Conservation (phyloP, 2,888 invertebrate species). For the Pseudolycoriella hygida region DNA sequence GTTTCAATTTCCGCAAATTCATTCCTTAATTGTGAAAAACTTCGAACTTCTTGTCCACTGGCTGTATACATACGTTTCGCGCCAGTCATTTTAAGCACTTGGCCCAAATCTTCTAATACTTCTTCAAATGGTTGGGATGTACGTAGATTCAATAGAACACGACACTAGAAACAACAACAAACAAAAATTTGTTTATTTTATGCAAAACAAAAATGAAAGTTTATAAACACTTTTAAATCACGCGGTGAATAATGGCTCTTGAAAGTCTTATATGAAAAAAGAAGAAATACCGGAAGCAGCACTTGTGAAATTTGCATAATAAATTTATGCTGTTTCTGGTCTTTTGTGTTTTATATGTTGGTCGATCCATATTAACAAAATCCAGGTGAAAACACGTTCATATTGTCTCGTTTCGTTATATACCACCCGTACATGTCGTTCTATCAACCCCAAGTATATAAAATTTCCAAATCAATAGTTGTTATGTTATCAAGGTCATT, state of each 20-base stretch:
- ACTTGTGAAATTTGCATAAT: conserved; percentile 1
- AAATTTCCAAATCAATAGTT: too few relatives aligned
- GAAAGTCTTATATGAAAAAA: not conserved
- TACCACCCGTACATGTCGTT: too few relatives aligned
- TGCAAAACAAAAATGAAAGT: not conserved
- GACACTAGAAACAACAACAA: conserved; percentile 40
- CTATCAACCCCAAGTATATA: too few relatives aligned
- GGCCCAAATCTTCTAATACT: conserved; percentile 80
- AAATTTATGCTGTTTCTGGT: not conserved
- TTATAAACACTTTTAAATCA: not conserved
- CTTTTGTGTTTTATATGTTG: not conserved
- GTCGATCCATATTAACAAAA: not conserved
- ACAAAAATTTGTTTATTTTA: not conserved
- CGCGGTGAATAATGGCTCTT: not conserved
- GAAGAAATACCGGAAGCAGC: not conserved
- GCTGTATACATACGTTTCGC: conserved; percentile 85
- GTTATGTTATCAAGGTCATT: too few relatives aligned
- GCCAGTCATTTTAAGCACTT: conserved; percentile 80
- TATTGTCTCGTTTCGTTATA: too few relatives aligned
- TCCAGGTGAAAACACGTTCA: not conserved
- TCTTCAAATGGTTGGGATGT: conserved; percentile 91
- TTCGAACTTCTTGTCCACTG: conserved; percentile 80
- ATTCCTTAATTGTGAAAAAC: conserved; percentile 83
- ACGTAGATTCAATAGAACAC: conserved; percentile 76
- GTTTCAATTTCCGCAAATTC: conserved; percentile 85